Base-by-base conservation (phyloP, 2,888 invertebrate species). In the Eupeodes latifasciatus region DNA sequence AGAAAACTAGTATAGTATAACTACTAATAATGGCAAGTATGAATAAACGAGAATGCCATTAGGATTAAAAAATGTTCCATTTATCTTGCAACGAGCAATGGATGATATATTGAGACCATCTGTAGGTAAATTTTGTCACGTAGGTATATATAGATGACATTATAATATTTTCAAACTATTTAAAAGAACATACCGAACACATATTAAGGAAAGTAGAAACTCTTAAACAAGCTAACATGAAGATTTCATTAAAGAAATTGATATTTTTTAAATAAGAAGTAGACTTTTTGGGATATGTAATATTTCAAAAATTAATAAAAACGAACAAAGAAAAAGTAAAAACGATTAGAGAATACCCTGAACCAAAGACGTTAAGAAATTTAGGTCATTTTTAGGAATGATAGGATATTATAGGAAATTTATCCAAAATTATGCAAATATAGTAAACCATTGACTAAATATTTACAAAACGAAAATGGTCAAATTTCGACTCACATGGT, bases 61-160 rank as follows among this genome's bases (percentile, higher is more conserved):
- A 4, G 12, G 49, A 14, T 49, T 49, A 14, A 14, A 49, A 49
- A 49, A 49, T 49, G 49, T 5, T 14, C 49, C 49, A 14, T 49
- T 14, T 49, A 49, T 14, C 2, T 49, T 49, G 14, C 49, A 2
- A 49, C 12, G 49, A 4, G 14, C 49, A 49, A 49, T 49, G 5
- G n/a, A 40, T 7, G 40, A 40, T 40, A 40, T 40, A 3, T 49
- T 49, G 14, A 49, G 14, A 14, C 49, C 49, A 4, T 49, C 12
- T 49, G 49, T 49, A n/a, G 51, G n/a, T 6, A 51, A 51, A n/a
- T 51, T 51, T n/a, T 51, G 51, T n/a, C 51, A 62, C 19, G 19
- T 61, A 51, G n/a, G n/a, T n/a, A n/a, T 79, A 51, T 62, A 49
- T 75, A n/a, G 75, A 62, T 10, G 51, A 62, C 27, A 76, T 76